Base-by-base conservation (phyloP, 1,140 invertebrate genomes). In the Polypedilum pembai region DNA sequence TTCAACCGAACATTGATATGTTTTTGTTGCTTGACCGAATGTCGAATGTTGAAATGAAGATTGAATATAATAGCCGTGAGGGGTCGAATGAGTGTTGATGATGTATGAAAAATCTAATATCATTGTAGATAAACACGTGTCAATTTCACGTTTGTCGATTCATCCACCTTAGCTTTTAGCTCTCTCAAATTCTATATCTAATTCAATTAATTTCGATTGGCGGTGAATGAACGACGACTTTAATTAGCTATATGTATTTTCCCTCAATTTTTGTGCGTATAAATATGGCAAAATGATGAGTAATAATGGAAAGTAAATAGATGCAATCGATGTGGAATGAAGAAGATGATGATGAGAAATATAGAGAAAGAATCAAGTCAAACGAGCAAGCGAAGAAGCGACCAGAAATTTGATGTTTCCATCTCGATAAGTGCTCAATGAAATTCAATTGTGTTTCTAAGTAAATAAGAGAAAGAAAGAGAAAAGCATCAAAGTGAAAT, bases 381-480 rank as follows among this genome's bases (percentile, higher is more conserved):
- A 56, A 56, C n/a, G 45, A 56, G 45, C 24, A 33, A 33, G 5
- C 24, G 24, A 56, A 56, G 12, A 56, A 56, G n/a, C 12, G 45
- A n/a, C 45, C 12, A n/a, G n/a, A 56, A 56, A 56, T 56, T 56
- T 56, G 45, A 56, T 56, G 45, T 56, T 56, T 56, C n/a, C 45
- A 56, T 56, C 45, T 56, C n/a, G 24, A 33, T 33, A 33, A 33
- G 24, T 33, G 24, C 24, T 33, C 24, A 33, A 33, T 33, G 24
- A 33, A 33, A 33, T 33, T 33, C 24, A 33, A 33, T 33, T 33
- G 24, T 33, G 24, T 33, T 33, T 33, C 24, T 33, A 33, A 33
- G 24, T 33, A 33, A 33, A 33, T 33, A 33, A 33, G 24, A 33
- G 24, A 33, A 33, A 56, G 12, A 56, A 56, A 56, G 45, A n/a